Base-by-base conservation (phyloP, 1,140 invertebrate species). In the Pseudomyrmex dendroicus region DNA sequence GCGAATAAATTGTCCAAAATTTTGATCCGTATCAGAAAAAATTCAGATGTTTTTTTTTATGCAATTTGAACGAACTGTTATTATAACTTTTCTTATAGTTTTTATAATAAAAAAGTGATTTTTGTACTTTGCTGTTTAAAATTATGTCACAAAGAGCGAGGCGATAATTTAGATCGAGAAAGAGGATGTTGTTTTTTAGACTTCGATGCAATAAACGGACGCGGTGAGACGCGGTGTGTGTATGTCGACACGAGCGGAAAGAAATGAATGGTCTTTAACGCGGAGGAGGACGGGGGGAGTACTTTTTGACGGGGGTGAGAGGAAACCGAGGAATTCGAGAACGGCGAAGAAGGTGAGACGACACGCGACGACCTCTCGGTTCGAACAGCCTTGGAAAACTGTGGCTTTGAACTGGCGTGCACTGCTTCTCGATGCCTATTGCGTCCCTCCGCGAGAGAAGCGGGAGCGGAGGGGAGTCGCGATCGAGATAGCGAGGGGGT, bases 301-400 rank as follows among this genome's bases (percentile, higher is more conserved):
- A 35, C 35, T 35, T 35, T 35, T 35, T 35, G 5, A 35, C 35
- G 35, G 0, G 5, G 35, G 35, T 35, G 35, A 35, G 22, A 62
- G 20, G 52, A 62, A 61, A 3, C 12, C 15, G 59, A 62, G 57
- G 70, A 73, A 73, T 48, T n/a, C 46, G 15, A 15, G 52, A 64
- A 59, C 56, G 74, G 57, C 8, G 70, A 77, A 63, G 85, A 87
- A 84, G 74, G 63, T 56, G 67, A 73, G 46, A 61, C 62, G 70
- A 89, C 88, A 86, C 87, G 86, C 89, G 89, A 84, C 90, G 90
- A 93, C 92, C 91, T 90, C 91, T 86, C 90, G 88, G 74, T 80
- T 90, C 90, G 88, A 80, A 89, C 91, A 94, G 93, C 93, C 93
- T 94, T 94, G 93, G 92, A 78, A 94, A 94, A 94, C 93, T 94